Conservation (phyloP, 1,140 invertebrate species). For the Uloborus diversus region DNA sequence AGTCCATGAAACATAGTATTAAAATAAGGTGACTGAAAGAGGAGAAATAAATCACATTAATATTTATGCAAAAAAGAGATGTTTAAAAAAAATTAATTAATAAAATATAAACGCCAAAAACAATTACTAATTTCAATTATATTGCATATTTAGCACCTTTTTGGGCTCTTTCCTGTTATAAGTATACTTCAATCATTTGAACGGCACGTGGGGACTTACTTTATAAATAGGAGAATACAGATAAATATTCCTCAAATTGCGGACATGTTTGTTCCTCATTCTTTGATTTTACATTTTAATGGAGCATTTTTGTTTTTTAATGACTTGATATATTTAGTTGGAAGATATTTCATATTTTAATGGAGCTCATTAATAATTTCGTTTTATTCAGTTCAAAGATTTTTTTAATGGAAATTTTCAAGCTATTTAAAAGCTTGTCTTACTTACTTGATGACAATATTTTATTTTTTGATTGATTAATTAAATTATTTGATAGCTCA, state of each 20-base stretch:
- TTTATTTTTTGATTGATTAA: too few species aligned
- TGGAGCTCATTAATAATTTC: too few species aligned
- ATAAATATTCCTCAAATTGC: neutral
- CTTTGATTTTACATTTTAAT: too few species aligned
- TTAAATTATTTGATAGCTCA: too few species aligned
- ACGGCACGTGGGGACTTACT: neutral
- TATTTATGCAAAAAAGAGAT: slow-evolving; percentile 15
- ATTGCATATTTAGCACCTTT: neutral
- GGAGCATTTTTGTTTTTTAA: too few species aligned
- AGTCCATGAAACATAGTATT: slow-evolving; percentile 84
- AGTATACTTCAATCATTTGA: neutral
- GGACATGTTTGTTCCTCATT: too few species aligned
- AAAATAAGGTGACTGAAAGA: slow-evolving; percentile 79
- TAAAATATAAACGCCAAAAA: neutral
- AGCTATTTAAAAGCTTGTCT: too few species aligned
- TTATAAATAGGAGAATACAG: neutral
- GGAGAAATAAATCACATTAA: slow-evolving; percentile 30
- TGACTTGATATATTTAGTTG: too few species aligned
- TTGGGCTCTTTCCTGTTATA: neutral
- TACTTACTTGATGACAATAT: too few species aligned
- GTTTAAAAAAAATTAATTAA: neutral
- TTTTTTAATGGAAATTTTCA: too few species aligned
- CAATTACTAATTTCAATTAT: neutral
- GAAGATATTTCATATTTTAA: too few species aligned
- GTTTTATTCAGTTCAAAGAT: too few species aligned